Evolutionary conservation across 2,888 invertebrate genomes (phyloP).

Genomic region (Nymphalis c-album): DNA sequence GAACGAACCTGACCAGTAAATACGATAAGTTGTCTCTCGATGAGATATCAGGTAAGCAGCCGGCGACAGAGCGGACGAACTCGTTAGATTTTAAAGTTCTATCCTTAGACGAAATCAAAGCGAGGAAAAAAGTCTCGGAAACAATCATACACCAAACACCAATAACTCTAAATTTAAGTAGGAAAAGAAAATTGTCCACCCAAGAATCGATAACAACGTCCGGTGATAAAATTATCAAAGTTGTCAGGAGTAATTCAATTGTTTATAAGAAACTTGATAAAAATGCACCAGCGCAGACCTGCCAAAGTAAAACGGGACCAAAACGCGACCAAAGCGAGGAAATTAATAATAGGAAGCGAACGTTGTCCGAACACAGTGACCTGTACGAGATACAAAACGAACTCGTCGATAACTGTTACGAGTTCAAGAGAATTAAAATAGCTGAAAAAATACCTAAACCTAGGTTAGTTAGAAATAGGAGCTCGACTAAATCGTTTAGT

Average conservation of each 20-base stretch:
- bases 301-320: slow-evolving; percentile 49
- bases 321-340: slow-evolving; percentile 55
- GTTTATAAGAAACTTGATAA: slow-evolving; percentile 71
- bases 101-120: slow-evolving; percentile 78
- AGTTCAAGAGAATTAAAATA: slow-evolving; percentile 70
- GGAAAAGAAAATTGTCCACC: slow-evolving; percentile 70
- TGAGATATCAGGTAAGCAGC: slow-evolving; percentile 70
- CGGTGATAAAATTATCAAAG: slow-evolving; percentile 73
- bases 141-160: slow-evolving; percentile 51
- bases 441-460: slow-evolving; percentile 62
- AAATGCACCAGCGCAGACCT: slow-evolving; percentile 46
- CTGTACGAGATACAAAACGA: slow-evolving; percentile 64
- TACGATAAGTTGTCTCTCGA: slow-evolving; percentile 78
- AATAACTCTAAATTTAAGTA: slow-evolving; percentile 63
- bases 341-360: slow-evolving; percentile 61
- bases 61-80: slow-evolving; percentile 49
- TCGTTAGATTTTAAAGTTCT: slow-evolving; percentile 73
- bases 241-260: slow-evolving; percentile 72
- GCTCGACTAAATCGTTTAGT: slow-evolving; percentile 41
- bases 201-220: slow-evolving; percentile 69
- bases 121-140: slow-evolving; percentile 57
- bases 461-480: slow-evolving; percentile 63
- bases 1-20: slow-evolving; percentile 58
- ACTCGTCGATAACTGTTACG: slow-evolving; percentile 67
- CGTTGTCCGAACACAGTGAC: slow-evolving; percentile 67